phyloP scores from a whole-genome alignment of 2,113 vertebrate genomes.

The Plectropomus leopardus region DNA sequence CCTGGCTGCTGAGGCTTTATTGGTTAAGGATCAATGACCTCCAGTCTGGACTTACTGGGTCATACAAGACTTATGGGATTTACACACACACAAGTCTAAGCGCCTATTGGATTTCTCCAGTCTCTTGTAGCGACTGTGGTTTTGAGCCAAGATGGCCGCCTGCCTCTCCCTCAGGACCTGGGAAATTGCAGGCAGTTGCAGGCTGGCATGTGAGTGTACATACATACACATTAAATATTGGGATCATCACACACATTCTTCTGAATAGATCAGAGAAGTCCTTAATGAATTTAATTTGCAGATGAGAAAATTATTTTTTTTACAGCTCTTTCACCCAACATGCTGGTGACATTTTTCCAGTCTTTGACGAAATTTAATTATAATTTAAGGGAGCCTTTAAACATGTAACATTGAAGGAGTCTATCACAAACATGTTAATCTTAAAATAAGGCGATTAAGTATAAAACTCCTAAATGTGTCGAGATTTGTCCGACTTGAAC shows the following conservation, averaged over 20 bases:
- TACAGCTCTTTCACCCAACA: constrained; percentile 1
- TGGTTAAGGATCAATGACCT: constrained; percentile 65
- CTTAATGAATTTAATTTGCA: background rate
- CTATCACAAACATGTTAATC: too few species aligned
- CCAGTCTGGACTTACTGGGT: constrained; percentile 65
- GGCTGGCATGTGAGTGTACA: background rate
- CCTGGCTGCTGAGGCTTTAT: constrained; percentile 47
- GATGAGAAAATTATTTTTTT: constrained; percentile 8
- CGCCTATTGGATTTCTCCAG: constrained; percentile 64
- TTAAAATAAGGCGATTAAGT: background rate
- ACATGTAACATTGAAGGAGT: background rate
- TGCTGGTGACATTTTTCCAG: background rate
- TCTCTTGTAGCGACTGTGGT: constrained; percentile 29
- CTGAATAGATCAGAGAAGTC: constrained; percentile 3
- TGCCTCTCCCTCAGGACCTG: constrained; percentile 29
- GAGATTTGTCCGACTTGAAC: constrained; percentile 2
- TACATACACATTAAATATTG: background rate
- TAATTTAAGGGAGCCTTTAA: too few species aligned
- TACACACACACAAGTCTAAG: constrained; percentile 40
- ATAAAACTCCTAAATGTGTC: background rate
- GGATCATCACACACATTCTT: background rate
- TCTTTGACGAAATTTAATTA: background rate
- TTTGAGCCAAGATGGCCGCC: constrained; percentile 55
- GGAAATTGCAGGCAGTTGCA: constrained; percentile 3
- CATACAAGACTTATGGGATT: constrained; percentile 58